A percentile compares a stretch with the other conserved stretches of the same genome.
phyloP scores from a whole-genome alignment of 1,140 invertebrate species.

The Streblospio benedicti region DNA sequence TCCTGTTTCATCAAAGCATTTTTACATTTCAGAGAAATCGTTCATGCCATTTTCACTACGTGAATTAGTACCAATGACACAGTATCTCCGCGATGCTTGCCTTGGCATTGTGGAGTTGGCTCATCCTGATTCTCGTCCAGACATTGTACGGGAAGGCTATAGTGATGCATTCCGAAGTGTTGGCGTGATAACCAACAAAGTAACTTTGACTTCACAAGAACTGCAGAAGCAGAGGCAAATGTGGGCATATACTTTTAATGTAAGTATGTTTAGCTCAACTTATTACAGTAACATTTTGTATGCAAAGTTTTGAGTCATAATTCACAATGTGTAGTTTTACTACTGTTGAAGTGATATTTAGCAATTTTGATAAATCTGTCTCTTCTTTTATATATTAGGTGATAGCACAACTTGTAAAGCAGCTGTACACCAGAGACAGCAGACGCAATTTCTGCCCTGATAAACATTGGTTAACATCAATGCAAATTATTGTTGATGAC shows the following conservation, averaged over 20 bases:
- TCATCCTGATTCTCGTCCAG: slow-evolving; percentile 68
- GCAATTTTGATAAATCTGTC: background rate
- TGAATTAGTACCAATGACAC: slow-evolving; percentile 49
- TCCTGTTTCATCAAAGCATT: background rate
- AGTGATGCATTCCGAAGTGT: slow-evolving; percentile 2
- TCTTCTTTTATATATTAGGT: slow-evolving; percentile 41
- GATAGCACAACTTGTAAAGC: slow-evolving; percentile 63
- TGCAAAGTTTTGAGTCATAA: too few species aligned
- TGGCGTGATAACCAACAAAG: background rate
- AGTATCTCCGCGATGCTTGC: slow-evolving; percentile 60
- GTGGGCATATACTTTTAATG: slow-evolving; percentile 58
- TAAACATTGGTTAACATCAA: slow-evolving; percentile 64
- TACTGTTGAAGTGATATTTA: background rate
- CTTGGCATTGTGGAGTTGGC: slow-evolving; percentile 81
- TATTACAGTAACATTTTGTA: too few species aligned
- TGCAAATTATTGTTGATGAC: slow-evolving; percentile 30
- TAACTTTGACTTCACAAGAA: slow-evolving; percentile 20
- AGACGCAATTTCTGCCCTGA: slow-evolving; percentile 66
- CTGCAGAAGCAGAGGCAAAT: slow-evolving; percentile 29
- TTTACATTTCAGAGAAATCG: slow-evolving; percentile 8
- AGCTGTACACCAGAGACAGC: slow-evolving; percentile 72
- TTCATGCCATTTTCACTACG: slow-evolving; percentile 50
- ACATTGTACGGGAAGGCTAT: slow-evolving; percentile 29
- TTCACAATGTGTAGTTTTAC: too few species aligned
- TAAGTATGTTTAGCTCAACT: too few species aligned